Evolutionary conservation across 2,797 vertebrate genomes (phyloP), one percentile per base, ranked within the genome.

Genomic region (Channallabes apus): DNA sequence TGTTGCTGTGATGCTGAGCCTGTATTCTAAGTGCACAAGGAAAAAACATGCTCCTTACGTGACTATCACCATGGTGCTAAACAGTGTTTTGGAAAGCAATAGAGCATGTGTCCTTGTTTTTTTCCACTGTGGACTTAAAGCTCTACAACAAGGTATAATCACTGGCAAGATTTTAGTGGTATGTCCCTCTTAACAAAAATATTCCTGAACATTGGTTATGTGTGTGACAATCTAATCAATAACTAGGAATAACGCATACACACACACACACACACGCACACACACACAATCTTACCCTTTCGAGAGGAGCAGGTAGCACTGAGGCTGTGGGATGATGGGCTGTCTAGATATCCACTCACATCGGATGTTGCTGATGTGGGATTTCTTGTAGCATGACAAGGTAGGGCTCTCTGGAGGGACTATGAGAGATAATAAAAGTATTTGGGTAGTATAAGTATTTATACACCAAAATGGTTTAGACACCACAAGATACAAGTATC

Each of bases 291-390:
- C 46, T 92, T 86, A 94, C 96, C 90, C 67, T 90, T 89, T 96
- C 38, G 14, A 92, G 87, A 96, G 88, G 6, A 94, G 71, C 3
- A 99, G 90, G 87, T 69, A 87, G 0, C 96, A 97, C 73, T 83
- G 85, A 0, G 95, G 94, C 0, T 7, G 86, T 0, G 86, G 84
- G 0, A 89, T 91, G 0, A 94, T 14, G 0, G 88, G 76, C 0
- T 64, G 84, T 58, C 4, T 88, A 4, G 93, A 92, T 0, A n/a
- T 90, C 96, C 96, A 97, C 83, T 96, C 95, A 83, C 97, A 99
- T 2, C 91, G 86, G 0, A 97, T 93, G 2, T 94, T 95, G 85
- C 93, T 95, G 41, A 91, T 89, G 0, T 93, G 95, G 15, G 94
- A 96, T 90, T 88, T 96, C 87, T 95, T 96, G 88, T 91, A 94